phyloP scores from a whole-genome alignment of 2,113 vertebrate species.

The Athene cunicularia region DNA sequence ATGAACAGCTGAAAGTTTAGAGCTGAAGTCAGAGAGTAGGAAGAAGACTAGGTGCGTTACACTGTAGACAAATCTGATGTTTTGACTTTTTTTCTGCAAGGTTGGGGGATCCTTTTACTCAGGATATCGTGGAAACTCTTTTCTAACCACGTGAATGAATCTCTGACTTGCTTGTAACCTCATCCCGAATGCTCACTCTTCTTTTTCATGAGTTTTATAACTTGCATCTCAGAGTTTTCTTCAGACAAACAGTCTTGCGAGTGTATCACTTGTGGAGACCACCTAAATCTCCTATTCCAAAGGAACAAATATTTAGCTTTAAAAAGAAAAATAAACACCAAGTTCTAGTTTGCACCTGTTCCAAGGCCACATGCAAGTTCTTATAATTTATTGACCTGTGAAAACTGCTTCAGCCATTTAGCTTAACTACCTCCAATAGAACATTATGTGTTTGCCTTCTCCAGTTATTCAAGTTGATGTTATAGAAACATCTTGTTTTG shows the following conservation, averaged over 20 bases:
- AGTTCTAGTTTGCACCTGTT: background rate
- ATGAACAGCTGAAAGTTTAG: background rate
- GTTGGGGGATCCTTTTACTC: background rate
- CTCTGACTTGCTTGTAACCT: background rate
- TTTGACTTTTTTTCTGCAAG: background rate
- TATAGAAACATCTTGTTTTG: background rate
- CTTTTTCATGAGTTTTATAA: background rate
- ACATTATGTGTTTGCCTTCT: background rate
- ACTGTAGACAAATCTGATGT: background rate
- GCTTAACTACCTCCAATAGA: background rate
- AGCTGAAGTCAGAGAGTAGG: background rate
- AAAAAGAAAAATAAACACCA: background rate
- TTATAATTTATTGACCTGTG: background rate
- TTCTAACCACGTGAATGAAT: background rate
- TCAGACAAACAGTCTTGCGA: background rate
- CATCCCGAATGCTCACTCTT: background rate
- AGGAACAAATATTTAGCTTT: background rate
- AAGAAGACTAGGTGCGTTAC: background rate
- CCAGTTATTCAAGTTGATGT: background rate
- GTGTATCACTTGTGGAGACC: background rate
- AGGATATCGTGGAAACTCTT: background rate
- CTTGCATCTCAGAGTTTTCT: background rate
- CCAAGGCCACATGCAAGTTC: background rate
- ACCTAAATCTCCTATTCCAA: background rate
- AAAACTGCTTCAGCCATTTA: background rate